These are phyloP conservation scores for Trypoxylon attenuatum DNA, from an alignment of 2,888 invertebrate species.

Conservation along the genomic window DNA sequence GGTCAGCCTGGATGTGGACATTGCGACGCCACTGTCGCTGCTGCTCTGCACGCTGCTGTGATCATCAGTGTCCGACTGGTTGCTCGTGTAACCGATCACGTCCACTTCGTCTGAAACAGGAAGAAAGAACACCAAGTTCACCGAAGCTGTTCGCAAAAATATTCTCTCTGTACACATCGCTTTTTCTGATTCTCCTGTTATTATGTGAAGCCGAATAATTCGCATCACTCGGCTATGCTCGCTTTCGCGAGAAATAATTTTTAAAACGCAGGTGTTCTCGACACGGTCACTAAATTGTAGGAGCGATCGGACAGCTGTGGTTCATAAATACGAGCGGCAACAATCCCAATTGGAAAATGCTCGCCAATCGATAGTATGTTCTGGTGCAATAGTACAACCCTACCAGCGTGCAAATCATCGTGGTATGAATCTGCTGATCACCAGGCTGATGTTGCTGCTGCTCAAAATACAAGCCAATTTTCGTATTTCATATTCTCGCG, in stretches of 20 bases:
- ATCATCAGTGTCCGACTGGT: slow-evolving; percentile 89
- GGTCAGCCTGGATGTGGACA: slow-evolving; percentile 81
- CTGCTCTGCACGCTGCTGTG: slow-evolving; percentile 86
- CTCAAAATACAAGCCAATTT: slow-evolving; percentile 33
- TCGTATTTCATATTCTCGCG: slow-evolving; percentile 34
- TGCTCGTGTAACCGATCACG: slow-evolving; percentile 89
- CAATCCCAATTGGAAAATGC: slow-evolving; percentile 29
- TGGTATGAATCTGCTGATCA: no score
- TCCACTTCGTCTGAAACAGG: slow-evolving; percentile 86
- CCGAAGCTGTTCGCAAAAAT: not conserved
- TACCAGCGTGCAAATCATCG: no score
- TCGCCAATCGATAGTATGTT: slow-evolving; percentile 15
- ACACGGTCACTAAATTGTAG: slow-evolving; percentile 38
- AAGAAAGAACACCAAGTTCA: not conserved
- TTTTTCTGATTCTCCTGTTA: no score
- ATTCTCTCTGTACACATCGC: no score
- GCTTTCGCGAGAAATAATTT: slow-evolving; percentile 29
- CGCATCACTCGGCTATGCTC: slow-evolving; percentile 21
- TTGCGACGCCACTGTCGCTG: slow-evolving; percentile 84
- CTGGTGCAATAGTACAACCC: slow-evolving; percentile 22
- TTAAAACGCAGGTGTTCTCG: slow-evolving; percentile 38
- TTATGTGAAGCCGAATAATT: no score
- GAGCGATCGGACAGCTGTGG: slow-evolving; percentile 44
- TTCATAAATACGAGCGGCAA: slow-evolving; percentile 42
- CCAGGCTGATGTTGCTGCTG: no score